These are phyloP conservation scores for Lepus timidus DNA, from an alignment of 2,113 vertebrate species.

Conservation along the genomic window DNA sequence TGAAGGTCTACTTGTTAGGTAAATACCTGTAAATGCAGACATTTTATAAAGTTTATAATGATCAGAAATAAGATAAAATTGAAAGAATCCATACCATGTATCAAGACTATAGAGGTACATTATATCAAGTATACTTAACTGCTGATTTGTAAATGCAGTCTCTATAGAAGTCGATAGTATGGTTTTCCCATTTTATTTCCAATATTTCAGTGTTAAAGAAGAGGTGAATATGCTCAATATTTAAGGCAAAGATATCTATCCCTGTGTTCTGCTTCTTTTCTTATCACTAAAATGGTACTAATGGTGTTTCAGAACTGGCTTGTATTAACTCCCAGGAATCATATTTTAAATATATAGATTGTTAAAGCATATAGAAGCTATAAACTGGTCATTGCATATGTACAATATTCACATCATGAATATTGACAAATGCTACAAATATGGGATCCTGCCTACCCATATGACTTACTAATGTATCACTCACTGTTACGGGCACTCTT, in stretches of 20 bases:
- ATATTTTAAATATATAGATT: not conserved
- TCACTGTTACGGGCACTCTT: not conserved
- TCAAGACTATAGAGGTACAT: not conserved
- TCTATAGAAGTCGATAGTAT: not conserved
- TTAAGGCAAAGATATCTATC: not conserved
- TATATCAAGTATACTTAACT: not conserved
- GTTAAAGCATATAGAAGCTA: not conserved
- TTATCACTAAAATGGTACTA: not conserved
- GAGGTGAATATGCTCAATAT: not conserved
- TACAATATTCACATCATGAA: not conserved
- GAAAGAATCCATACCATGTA: not conserved
- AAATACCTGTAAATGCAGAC: not conserved
- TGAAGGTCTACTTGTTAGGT: not conserved
- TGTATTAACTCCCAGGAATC: not conserved
- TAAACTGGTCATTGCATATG: not conserved
- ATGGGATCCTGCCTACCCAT: not conserved
- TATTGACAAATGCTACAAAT: not conserved
- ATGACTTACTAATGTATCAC: not conserved
- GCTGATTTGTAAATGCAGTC: not conserved
- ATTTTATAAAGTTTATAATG: slow-evolving; percentile 5
- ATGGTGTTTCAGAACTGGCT: not conserved
- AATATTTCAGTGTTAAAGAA: not conserved
- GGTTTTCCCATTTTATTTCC: not conserved
- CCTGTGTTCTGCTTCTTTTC: not conserved
- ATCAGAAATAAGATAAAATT: not conserved